Base-by-base conservation (phyloP, 2,888 invertebrate species). In the Hoplodrina blanda region DNA sequence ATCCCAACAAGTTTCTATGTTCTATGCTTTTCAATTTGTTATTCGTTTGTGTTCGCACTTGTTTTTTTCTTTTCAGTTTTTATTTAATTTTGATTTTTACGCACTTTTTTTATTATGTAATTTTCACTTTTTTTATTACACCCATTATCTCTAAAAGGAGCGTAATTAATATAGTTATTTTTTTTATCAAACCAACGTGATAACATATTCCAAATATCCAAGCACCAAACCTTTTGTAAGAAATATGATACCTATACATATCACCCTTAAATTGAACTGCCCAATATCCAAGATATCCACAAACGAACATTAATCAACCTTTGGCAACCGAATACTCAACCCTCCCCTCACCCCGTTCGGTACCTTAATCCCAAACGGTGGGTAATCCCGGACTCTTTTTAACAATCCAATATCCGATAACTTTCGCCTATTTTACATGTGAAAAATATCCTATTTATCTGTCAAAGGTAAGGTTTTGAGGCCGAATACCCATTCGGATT, bases 401-500 rank as follows among this genome's bases (percentile, higher is more conserved):
- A 83, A 81, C 76, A 72, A 70, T 73, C 57, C 74, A 67, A 74
- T 69, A 76, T 69, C 68, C 65, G 72, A 78, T 78, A 76, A 69
- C 73, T 81, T 81, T 84, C 67, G 55, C 68, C 75, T 77, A 80
- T 77, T 84, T 84, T 82, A 71, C 76, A 79, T 77, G 69, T 81
- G 79, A 83, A 84, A 84, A 85, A 83, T 78, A 77, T 76, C 75
- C 85, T 82, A 80, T 82, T 75, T 85, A 83, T 78, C 81, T 79
- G 71, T 81, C 78, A 81, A 75, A 78, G 69, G 84, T 79, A 62
- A 57, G 66, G 73, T 64, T 69, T 61, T 69, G 69, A 70, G 77
- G 69, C 91, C 90, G 87, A 91, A 89, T 91, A 85, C 82, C 91
- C 90, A 93, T 95, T 94, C 90, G 88, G 88, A 94, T 95, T 95